Base-by-base conservation (phyloP, 2,113 vertebrate genomes). In the Cephalopterus ornatus region DNA sequence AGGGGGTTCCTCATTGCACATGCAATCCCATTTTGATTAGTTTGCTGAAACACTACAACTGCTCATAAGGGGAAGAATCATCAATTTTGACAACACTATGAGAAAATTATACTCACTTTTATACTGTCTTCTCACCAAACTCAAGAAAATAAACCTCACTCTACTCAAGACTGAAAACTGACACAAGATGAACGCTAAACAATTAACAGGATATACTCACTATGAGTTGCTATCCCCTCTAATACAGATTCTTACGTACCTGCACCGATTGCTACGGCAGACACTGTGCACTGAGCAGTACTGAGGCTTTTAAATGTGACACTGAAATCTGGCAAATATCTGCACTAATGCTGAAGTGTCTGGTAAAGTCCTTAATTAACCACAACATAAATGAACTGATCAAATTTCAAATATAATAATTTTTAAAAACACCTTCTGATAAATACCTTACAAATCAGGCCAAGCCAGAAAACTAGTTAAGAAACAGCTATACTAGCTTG, bases 241-340 rank as follows among this genome's bases (percentile, higher is more conserved):
- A 56, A 27, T 14, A 59, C 14, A 62, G 33, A 41, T 42, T 47
- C 33, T 67, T 16, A 35, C 0, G 1, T 18, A 53, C 15, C 62
- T 70, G 27, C 24, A 67, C 32, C 3, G 1, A 21, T 24, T 35
- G 78, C 14, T 12, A 66, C 3, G 1, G 28, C 0, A 3, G 11
- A 76, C 19, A 12, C 4, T 17, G 44, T 11, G 44, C 33, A n/a
- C 27, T 65, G 50, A 59, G 41, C 26, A 55, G 26, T 46, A 56
- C 8, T 32, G 21, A 91, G 28, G 15, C 62, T 92, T 56, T 50
- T 62, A 50, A 50, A 20, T 15, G 8, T 7, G 27, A 61, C 33
- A 42, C 35, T 22, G 8, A 92, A 73, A 70, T 28, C 55, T 89
- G 56, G 50, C 39, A 77, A 85, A 3, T 37, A 85, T 1, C 49